A percentile compares a stretch with the other conserved stretches of the same genome.
Evolutionary conservation across 1,140 invertebrate genomes (phyloP).

Genomic region (Streblospio benedicti): DNA sequence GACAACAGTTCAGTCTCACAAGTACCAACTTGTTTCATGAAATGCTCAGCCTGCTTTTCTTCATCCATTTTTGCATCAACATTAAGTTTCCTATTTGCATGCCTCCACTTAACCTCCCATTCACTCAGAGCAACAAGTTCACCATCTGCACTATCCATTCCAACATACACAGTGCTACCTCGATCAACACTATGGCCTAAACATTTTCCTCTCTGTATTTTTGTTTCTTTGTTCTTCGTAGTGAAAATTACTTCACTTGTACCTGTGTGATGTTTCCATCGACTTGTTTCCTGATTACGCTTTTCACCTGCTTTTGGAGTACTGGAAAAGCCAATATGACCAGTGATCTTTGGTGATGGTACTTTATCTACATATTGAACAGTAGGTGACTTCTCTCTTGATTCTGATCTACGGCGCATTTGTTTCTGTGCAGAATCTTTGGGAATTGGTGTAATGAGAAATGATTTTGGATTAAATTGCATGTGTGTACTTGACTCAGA

Average conservation of each 20-base stretch:
- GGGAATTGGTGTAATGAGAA: no score
- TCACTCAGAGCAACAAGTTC: conserved; percentile 61
- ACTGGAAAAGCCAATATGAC: background rate
- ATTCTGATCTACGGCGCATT: no score
- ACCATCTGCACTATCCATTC: conserved; percentile 59
- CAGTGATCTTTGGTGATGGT: no score
- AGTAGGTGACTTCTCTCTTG: no score
- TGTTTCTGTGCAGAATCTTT: no score
- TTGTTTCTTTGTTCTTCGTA: conserved; percentile 10
- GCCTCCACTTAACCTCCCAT: conserved; percentile 55
- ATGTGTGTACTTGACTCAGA: no score
- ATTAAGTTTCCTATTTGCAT: conserved; percentile 34
- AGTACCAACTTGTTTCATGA: conserved; percentile 50
- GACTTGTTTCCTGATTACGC: no score
- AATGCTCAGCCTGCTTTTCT: conserved; percentile 44
- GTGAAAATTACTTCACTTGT: no score
- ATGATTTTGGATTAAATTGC: no score
- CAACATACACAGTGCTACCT: conserved; percentile 61
- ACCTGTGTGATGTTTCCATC: no score
- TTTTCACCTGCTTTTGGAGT: no score
- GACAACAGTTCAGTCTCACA: conserved; percentile 62
- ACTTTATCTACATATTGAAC: background rate
- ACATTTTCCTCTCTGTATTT: conserved; percentile 16
- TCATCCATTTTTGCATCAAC: conserved; percentile 25
- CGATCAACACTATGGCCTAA: conserved; percentile 55